These are phyloP conservation scores for Campylomormyrus numenius DNA, from an alignment of 2,113 vertebrate species.

Conservation along the genomic window DNA sequence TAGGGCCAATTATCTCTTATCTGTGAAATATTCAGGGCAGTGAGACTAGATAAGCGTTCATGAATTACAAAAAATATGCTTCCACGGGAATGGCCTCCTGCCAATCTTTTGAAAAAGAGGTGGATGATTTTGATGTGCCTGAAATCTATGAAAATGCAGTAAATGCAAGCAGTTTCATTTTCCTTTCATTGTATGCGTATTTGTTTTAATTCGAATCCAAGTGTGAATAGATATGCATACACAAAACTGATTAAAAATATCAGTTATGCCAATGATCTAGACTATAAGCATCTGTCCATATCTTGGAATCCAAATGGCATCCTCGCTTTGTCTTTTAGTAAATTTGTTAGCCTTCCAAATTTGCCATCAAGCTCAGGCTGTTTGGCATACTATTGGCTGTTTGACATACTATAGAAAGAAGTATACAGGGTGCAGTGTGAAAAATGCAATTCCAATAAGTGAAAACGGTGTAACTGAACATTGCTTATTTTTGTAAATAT, in stretches of 20 bases:
- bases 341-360: background rate
- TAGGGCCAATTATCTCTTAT: background rate
- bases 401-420: background rate
- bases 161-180: background rate
- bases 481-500: slow-evolving; percentile 7
- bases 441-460: background rate
- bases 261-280: background rate
- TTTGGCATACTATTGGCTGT: background rate
- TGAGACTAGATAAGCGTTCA: background rate
- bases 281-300: background rate
- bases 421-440: background rate
- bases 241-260: background rate
- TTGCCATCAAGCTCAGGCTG: background rate
- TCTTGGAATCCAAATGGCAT: background rate
- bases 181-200: background rate
- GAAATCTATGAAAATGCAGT: background rate
- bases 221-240: background rate
- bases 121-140: background rate
- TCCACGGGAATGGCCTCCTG: background rate
- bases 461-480: background rate
- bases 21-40: background rate
- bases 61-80: background rate
- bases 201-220: background rate
- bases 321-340: background rate
- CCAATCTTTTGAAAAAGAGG: background rate